phyloP scores from a whole-genome alignment of 2,113 vertebrate genomes.

The Anolis sagrei region DNA sequence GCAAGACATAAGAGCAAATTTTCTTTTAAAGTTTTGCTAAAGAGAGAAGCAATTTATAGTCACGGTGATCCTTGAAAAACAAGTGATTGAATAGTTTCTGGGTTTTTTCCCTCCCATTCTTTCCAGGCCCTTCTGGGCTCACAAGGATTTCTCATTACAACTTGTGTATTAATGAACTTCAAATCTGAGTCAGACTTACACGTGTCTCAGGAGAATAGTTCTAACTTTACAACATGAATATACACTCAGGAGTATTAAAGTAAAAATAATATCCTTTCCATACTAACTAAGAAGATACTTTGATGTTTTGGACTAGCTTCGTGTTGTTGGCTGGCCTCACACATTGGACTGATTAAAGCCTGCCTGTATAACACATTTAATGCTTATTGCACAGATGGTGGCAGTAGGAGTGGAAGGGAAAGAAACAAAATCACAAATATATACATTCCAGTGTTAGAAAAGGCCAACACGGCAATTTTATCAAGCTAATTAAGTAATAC shows the following conservation, averaged over 20 bases:
- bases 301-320: slow-evolving; percentile 57
- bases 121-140: slow-evolving; percentile 20
- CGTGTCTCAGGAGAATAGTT: slow-evolving; percentile 48
- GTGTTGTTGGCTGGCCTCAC: slow-evolving; percentile 16
- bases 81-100: not conserved
- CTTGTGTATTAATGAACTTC: slow-evolving; percentile 42
- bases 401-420: not conserved
- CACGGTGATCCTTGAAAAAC: slow-evolving; percentile 29
- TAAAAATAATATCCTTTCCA: slow-evolving; percentile 58
- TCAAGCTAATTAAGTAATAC: not conserved
- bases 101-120: not conserved
- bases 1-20: slow-evolving; percentile 50
- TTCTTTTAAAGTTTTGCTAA: slow-evolving; percentile 45
- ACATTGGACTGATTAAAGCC: slow-evolving; percentile 1
- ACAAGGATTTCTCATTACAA: slow-evolving; percentile 26
- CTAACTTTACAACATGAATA: slow-evolving; percentile 47
- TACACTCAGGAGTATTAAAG: slow-evolving; percentile 43
- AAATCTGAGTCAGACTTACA: slow-evolving; percentile 40
- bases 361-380: not conserved
- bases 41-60: slow-evolving; percentile 45
- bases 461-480: not conserved
- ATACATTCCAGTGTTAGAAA: not conserved
- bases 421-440: not conserved
- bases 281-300: slow-evolving; percentile 58
- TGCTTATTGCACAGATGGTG: not conserved